Evolutionary conservation across 53 echinoderm and acorn worm species (phyloP), one percentile per base, ranked within the genome.

Genomic region (Crossaster papposus): DNA sequence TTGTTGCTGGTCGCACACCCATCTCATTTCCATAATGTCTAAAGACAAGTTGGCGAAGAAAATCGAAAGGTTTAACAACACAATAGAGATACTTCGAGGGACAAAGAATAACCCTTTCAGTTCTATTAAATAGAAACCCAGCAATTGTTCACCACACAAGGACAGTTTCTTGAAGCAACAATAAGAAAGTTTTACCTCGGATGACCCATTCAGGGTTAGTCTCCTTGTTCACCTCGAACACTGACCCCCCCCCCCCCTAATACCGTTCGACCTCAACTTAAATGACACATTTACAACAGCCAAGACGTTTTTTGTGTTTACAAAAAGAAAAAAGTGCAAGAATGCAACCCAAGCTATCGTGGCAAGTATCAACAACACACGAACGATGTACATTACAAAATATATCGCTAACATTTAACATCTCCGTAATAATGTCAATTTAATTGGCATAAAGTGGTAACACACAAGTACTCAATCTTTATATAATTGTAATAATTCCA

Each of bases 81-180:
- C n/a, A 1, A 18, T 17, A 54, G 51, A 13, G n/a, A 30, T 1
- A 31, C 50, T 26, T 29, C 15, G n/a, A 30, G 50, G 26, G n/a
- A 54, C 17, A 79, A 17, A 29, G 26, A 28, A 2, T 81, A 0
- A n/a, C n/a, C 29, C 62, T 22, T 81, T 54, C 58, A 8, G 32
- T 20, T 51, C 58, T 33, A 63, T 81, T 81, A 81, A 81, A 55
- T 35, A 55, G 81, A 81, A 81, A 81, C 79, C 79, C 20, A 20
- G 55, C 58, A 36, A 81, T 81, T 81, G 58, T 81, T 36, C 10
- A 23, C 24, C 20, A 4, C 34, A 81, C 81, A 81, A 81, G 81
- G 81, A 81, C 81, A 58, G 20, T 26, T 58, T 14, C 18, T 23
- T 9, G 62, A n/a, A 58, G 58, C 58, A 31, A 62, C 81, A 55